Conservation (phyloP, 1,140 invertebrate species). For the Zaprionus davidi region DNA sequence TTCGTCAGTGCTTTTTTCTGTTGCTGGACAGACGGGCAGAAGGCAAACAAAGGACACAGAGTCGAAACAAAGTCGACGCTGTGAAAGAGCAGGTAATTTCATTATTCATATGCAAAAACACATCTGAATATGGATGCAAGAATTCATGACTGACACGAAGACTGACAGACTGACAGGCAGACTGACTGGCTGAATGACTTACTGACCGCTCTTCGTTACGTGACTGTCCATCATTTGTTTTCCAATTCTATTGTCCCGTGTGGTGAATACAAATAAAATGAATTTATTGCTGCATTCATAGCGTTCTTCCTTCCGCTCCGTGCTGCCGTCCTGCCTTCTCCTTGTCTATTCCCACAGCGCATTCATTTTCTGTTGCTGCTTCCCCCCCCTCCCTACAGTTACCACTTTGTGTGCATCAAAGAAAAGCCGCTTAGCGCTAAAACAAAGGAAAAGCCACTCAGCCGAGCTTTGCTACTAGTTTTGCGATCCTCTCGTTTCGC, state of each 20-base stretch:
- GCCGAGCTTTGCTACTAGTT: conserved; percentile 19
- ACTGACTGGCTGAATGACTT: conserved; percentile 16
- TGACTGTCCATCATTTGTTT: conserved; percentile 36
- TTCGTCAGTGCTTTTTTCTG: conserved; percentile 47
- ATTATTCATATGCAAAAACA: conserved; percentile 66
- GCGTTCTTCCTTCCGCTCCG: conserved; percentile 11
- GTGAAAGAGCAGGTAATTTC: conserved; percentile 70
- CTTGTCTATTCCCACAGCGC: conserved; percentile 1
- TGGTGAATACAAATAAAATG: conserved; percentile 25
- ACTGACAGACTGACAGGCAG: conserved; percentile 2
- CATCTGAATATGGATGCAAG: conserved; percentile 41
- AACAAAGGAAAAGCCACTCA: conserved; percentile 34
- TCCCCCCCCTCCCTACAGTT: neutral
- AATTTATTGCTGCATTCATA: conserved; percentile 33
- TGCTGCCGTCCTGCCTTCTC: no score
- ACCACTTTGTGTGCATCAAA: conserved; percentile 24
- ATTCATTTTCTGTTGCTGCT: neutral
- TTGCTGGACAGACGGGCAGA: conserved; percentile 41
- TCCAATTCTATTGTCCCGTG: conserved; percentile 18
- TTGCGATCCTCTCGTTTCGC: neutral
- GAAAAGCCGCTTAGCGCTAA: conserved; percentile 34
- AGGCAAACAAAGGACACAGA: conserved; percentile 19
- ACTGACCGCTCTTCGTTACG: conserved; percentile 28
- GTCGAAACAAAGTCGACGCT: conserved; percentile 39
- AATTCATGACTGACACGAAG: conserved; percentile 20